Evolutionary conservation across 2,888 invertebrate genomes (phyloP), one percentile per base, ranked within the genome.

Genomic region (Eupithecia tripunctaria): DNA sequence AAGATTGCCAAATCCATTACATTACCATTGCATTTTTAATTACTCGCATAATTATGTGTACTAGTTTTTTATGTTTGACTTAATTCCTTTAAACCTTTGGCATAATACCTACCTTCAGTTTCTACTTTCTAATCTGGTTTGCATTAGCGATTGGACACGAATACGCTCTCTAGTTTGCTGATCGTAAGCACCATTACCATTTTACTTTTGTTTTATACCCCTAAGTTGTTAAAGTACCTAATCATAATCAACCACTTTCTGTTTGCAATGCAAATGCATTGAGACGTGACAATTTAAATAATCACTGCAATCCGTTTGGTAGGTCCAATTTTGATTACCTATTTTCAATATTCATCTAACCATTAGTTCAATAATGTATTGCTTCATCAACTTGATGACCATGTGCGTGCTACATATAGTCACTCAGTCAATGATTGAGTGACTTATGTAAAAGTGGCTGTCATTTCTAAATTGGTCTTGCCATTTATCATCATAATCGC

Each of bases 91-190:
- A 76, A 74, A 69, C 68, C 77, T 83, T 80, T 81, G 76, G 82
- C 77, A 82, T 83, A 80, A 79, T 83, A 85, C 86, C 88, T 86
- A 83, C 79, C 82, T 79, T 79, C 80, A 81, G 83, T 90, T 90
- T 91, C 90, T 86, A 90, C 93, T 93, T 93, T 93, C 93, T 92
- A 93, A 90, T 90, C 88, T 88, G 84, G 84, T 84, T 81, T 85
- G 86, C 84, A 88, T 90, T 88, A 88, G 86, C 87, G 86, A 81
- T 86, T 85, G 88, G 84, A 85, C 87, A 86, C 86, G 87, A 90
- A 85, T 85, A 85, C 87, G 82, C 88, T 91, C 89, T 90, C 89
- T 88, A 87, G 82, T 84, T 85, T 83, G 80, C 84, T 85, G 85
- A 88, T 86, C 83, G 82, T 82, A 85, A 85, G 82, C 83, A 25